Evolutionary conservation across 2,888 invertebrate species (phyloP).

Genomic region (Trissolcus brochymenae): DNA sequence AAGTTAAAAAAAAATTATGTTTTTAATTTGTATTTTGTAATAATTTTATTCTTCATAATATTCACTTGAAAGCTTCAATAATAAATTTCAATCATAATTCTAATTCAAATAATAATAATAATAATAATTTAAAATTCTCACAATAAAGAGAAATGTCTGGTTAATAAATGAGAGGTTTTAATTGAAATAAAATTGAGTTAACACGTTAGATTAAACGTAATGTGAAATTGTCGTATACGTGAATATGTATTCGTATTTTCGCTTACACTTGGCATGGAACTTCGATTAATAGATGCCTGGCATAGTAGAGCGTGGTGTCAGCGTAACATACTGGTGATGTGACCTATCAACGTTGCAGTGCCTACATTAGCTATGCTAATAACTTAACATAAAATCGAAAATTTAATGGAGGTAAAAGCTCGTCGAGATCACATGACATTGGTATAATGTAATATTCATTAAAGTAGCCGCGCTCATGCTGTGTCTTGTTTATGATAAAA

Average conservation of each 20-base stretch:
- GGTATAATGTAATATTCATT: slow-evolving; percentile 42
- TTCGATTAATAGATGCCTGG: slow-evolving; percentile 56
- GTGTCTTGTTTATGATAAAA: slow-evolving; percentile 23
- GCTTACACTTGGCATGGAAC: slow-evolving; percentile 56
- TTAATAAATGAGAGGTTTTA: too few species aligned
- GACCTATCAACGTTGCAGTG: slow-evolving; percentile 56
- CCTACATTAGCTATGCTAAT: slow-evolving; percentile 60
- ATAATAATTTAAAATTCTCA: too few species aligned
- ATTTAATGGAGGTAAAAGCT: slow-evolving; percentile 53
- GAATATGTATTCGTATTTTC: slow-evolving; percentile 44
- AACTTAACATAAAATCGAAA: slow-evolving; percentile 59
- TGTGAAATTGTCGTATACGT: slow-evolving; percentile 45
- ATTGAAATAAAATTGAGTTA: too few species aligned
- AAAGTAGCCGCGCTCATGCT: slow-evolving; percentile 19
- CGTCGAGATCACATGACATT: slow-evolving; percentile 26
- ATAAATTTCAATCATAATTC: too few species aligned
- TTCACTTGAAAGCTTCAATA: too few species aligned
- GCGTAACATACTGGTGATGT: slow-evolving; percentile 53
- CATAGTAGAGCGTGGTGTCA: slow-evolving; percentile 42
- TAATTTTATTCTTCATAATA: too few species aligned
- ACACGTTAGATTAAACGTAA: slow-evolving; percentile 23
- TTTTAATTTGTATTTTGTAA: too few species aligned
- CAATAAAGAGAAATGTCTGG: too few species aligned
- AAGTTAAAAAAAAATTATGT: too few species aligned
- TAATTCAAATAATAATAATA: too few species aligned